A percentile compares a stretch with the other conserved stretches of the same genome.
These are phyloP conservation scores for Coccyzus lansbergi DNA, from an alignment of 2,797 vertebrate genomes.

Conservation along the genomic window DNA sequence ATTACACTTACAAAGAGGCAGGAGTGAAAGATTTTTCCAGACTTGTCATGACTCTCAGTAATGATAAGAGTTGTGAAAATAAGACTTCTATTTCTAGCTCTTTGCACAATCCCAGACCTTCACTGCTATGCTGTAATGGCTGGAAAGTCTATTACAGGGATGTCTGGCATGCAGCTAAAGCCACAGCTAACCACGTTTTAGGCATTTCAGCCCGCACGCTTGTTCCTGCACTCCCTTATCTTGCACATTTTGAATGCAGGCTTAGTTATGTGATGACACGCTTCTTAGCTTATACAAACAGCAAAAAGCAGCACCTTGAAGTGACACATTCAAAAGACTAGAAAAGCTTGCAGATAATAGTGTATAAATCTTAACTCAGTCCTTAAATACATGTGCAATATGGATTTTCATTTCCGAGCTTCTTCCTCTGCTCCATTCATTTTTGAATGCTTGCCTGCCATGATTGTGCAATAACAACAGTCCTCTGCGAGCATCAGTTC, in stretches of 20 bases:
- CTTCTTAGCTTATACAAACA: not conserved
- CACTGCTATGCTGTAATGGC: not conserved
- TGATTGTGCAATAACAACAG: not conserved
- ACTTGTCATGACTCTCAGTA: not conserved
- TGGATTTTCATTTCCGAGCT: not conserved
- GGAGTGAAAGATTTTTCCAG: not conserved
- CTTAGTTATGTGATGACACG: not conserved
- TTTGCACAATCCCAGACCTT: not conserved
- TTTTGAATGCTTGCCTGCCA: not conserved
- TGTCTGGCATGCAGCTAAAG: not conserved
- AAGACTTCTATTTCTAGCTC: not conserved
- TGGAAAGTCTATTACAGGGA: not conserved
- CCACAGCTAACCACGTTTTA: accelerated
- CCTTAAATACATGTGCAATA: not conserved
- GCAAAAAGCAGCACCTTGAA: not conserved
- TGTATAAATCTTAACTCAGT: not conserved
- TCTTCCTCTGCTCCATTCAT: not conserved
- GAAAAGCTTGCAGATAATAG: not conserved
- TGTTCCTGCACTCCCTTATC: not conserved
- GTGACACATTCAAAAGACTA: not conserved
- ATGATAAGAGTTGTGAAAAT: not conserved
- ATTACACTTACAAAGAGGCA: not conserved
- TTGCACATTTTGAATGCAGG: not conserved
- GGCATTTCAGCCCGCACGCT: not conserved
- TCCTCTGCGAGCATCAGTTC: accelerated